These are phyloP conservation scores for Takifugu bimaculatus DNA, from an alignment of 2,113 vertebrate genomes.

Conservation along the genomic window DNA sequence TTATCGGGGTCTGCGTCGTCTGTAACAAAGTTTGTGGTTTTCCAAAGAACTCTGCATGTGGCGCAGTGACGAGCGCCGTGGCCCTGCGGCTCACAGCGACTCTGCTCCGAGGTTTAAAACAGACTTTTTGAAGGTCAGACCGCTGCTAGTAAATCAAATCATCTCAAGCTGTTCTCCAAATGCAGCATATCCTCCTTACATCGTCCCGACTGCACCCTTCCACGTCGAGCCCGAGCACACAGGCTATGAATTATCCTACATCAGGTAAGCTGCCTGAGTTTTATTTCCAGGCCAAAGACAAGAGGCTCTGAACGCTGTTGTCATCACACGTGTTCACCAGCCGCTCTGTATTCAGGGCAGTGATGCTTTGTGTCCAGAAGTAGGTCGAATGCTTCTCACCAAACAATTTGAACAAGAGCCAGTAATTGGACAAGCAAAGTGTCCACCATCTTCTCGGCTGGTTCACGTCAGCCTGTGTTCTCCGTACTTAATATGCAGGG, in stretches of 20 bases:
- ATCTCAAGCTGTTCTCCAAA: slow-evolving; percentile 34
- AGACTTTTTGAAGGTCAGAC: slow-evolving; percentile 59
- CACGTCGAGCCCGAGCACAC: not conserved
- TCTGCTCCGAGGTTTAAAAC: slow-evolving; percentile 8
- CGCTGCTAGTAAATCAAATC: slow-evolving; percentile 45
- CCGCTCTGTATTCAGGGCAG: slow-evolving; percentile 74
- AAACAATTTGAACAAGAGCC: slow-evolving; percentile 71
- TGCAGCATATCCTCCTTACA: slow-evolving; percentile 9
- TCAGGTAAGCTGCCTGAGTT: slow-evolving; percentile 44
- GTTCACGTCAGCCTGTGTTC: slow-evolving; percentile 44
- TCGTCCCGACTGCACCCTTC: slow-evolving; percentile 2
- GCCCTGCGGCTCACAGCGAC: slow-evolving; percentile 3
- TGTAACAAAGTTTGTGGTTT: not conserved
- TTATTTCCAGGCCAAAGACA: slow-evolving; percentile 54
- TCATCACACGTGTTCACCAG: slow-evolving; percentile 64
- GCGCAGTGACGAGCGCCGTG: not conserved
- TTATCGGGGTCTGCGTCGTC: not conserved
- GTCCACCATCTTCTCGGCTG: slow-evolving; percentile 57
- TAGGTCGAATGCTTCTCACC: slow-evolving; percentile 78
- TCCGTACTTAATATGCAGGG: slow-evolving; percentile 61
- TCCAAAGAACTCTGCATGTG: not conserved
- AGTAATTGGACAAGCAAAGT: slow-evolving; percentile 73
- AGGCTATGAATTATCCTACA: slow-evolving; percentile 15
- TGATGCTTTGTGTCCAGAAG: slow-evolving; percentile 72
- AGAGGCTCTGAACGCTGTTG: slow-evolving; percentile 59